Base-by-base conservation (phyloP, 1,140 invertebrate species). In the Muscidifurax raptorellus region DNA sequence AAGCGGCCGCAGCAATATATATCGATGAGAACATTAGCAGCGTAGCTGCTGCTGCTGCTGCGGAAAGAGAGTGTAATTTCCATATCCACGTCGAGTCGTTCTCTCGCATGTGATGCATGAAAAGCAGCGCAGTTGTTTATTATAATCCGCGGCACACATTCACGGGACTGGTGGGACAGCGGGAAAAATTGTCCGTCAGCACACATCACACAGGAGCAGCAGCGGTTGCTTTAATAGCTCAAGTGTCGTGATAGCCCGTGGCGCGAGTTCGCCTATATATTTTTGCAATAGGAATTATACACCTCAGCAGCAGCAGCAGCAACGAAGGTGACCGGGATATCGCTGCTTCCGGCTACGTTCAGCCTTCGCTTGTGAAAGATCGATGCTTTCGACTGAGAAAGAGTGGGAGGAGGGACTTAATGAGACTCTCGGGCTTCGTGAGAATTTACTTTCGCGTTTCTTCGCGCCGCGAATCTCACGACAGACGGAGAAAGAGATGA, bases 321-420 rank as follows among this genome's bases (percentile, higher is more conserved):
- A 25, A 64, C 76, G 83, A 86, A 86, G 76, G 86, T 87, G 86
- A 89, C 83, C 85, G 74, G 86, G 83, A 89, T 89, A 86, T 86
- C 84, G 86, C 69, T 87, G 84, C 89, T 87, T 87, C 83, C 85
- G 76, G 78, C 82, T 77, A 83, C 44, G 77, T 80, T 80, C 80
- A 78, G 81, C 83, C 84, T 87, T 87, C 82, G 74, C 52, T 59
- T 59, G 9, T 18, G 52, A n/a, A 22, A 59, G 52, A 59, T 59
- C 52, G 52, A 59, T 59, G 72, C 28, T 79, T 47, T 80, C 25
- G 64, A 44, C 69, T 25, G 7, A 30, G 30, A 64, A 64, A 72
- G 59, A 79, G 30, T 18, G n/a, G 13, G 28, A 72, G 30, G 36
- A 87, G 75, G 40, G 64, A 87, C 40, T 76, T 71, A 78, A 83